Percentiles rank a stretch among this genome's conserved stretches.
These are phyloP conservation scores for Drosophila sturtevanti DNA, from an alignment of 1,140 invertebrate species.

Conservation along the genomic window DNA sequence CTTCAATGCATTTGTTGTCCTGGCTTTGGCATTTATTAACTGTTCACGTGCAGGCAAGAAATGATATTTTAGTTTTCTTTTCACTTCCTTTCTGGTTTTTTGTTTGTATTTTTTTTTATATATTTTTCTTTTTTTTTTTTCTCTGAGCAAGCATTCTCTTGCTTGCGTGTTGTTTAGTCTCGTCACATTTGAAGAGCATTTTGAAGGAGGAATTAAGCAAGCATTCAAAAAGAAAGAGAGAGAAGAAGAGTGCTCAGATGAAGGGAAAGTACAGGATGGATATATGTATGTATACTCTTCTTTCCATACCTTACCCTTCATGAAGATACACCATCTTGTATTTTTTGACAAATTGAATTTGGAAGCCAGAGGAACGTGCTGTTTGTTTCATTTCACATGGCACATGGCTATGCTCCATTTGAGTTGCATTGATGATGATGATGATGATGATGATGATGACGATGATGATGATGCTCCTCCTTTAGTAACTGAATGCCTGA, in stretches of 20 bases:
- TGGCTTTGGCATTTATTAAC: constrained; percentile 69
- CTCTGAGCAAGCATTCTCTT: not conserved
- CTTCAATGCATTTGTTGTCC: constrained; percentile 63
- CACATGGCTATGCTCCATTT: constrained; percentile 64
- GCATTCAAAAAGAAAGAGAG: constrained; percentile 52
- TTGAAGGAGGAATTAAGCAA: constrained; percentile 66
- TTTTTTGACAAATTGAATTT: constrained; percentile 79
- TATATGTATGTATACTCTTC: not conserved
- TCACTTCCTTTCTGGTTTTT: constrained; percentile 11
- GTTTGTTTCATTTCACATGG: constrained; percentile 61
- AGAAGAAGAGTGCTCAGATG: not conserved
- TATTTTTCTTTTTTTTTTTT: not conserved
- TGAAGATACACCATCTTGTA: constrained; percentile 59
- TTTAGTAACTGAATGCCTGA: too few species aligned
- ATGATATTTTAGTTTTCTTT: constrained; percentile 44
- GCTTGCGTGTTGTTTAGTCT: constrained; percentile 19
- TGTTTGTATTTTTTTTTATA: too few species aligned
- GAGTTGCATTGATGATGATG: constrained; percentile 63
- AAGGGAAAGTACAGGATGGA: not conserved
- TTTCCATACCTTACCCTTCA: constrained; percentile 47
- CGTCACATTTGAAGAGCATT: constrained; percentile 29
- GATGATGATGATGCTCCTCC: too few species aligned
- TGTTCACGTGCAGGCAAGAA: constrained; percentile 72
- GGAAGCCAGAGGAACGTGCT: constrained; percentile 60
- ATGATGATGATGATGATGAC: not conserved